Evolutionary conservation across 2,888 invertebrate genomes (phyloP).

Genomic region (Drosophila neotestacea): DNA sequence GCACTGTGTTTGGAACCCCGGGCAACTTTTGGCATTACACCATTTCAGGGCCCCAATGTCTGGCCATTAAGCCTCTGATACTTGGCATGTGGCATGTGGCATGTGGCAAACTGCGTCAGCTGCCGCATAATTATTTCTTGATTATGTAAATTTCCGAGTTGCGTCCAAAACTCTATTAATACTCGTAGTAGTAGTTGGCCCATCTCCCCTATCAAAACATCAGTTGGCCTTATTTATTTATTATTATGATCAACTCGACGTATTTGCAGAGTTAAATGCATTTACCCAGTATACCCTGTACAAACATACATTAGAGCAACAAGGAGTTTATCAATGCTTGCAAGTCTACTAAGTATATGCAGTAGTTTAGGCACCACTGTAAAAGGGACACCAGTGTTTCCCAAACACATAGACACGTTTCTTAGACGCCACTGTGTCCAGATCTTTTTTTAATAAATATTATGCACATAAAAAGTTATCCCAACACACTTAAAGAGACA

Average conservation of each 20-base stretch:
- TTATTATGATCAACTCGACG: constrained; percentile 29
- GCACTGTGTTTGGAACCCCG: constrained; percentile 29
- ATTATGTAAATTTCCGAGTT: constrained; percentile 69
- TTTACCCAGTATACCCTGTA: background rate
- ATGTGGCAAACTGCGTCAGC: constrained; percentile 51
- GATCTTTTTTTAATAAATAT: background rate
- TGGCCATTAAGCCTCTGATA: constrained; percentile 34
- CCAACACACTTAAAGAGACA: constrained; percentile 7
- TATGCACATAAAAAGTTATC: constrained; percentile 40
- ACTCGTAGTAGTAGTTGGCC: constrained; percentile 49
- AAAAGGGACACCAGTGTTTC: no score
- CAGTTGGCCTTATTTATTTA: constrained; percentile 25
- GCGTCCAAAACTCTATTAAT: constrained; percentile 68
- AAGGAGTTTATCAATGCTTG: no score
- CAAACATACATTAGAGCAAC: no score
- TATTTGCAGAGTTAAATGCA: constrained; percentile 38
- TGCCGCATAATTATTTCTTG: constrained; percentile 77
- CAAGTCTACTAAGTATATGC: background rate
- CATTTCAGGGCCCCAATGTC: constrained; percentile 16
- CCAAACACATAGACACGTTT: no score
- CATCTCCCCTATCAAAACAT: constrained; percentile 1
- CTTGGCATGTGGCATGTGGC: constrained; percentile 24
- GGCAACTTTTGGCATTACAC: constrained; percentile 65
- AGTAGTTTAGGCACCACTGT: background rate
- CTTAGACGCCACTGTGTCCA: background rate